A percentile compares a stretch with the other conserved stretches of the same genome.
These are phyloP conservation scores for Prosopocoilus inquinatus DNA, from an alignment of 2,888 invertebrate species.

Conservation along the genomic window DNA sequence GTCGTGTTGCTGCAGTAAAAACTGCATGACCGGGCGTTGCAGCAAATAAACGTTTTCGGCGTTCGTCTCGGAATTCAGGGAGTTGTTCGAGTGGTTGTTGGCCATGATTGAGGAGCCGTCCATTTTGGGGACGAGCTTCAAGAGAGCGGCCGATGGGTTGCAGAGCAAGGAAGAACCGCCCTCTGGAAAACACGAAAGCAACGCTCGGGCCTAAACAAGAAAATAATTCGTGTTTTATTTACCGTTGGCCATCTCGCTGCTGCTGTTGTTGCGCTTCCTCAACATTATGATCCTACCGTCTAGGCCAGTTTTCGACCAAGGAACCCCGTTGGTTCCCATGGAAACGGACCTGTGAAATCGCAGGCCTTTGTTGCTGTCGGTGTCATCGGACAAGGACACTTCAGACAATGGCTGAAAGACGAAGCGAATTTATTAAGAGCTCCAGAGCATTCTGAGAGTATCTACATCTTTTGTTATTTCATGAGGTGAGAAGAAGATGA, in stretches of 20 bases:
- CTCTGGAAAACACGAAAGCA: constrained; percentile 49
- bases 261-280: constrained; percentile 69
- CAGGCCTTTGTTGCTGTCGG: constrained; percentile 55
- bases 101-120: constrained; percentile 57
- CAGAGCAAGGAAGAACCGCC: constrained; percentile 79
- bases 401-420: constrained; percentile 54
- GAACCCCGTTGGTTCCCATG: constrained; percentile 71
- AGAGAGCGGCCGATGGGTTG: constrained; percentile 85
- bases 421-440: too few relatives aligned
- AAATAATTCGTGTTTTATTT: constrained; percentile 18
- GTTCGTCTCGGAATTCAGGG: constrained; percentile 42
- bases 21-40: constrained; percentile 81
- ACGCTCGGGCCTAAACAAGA: background rate
- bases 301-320: constrained; percentile 59
- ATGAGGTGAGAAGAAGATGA: too few relatives aligned
- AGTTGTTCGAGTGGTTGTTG: constrained; percentile 41
- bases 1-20: constrained; percentile 83
- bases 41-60: constrained; percentile 57
- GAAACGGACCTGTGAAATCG: constrained; percentile 84
- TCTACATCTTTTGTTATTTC: too few relatives aligned
- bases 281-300: constrained; percentile 61
- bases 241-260: constrained; percentile 61
- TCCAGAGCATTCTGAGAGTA: too few relatives aligned
- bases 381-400: constrained; percentile 55
- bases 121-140: constrained; percentile 71